Evolutionary conservation across 2,888 invertebrate genomes (phyloP).

Genomic region (Minunthozetes semirufus): DNA sequence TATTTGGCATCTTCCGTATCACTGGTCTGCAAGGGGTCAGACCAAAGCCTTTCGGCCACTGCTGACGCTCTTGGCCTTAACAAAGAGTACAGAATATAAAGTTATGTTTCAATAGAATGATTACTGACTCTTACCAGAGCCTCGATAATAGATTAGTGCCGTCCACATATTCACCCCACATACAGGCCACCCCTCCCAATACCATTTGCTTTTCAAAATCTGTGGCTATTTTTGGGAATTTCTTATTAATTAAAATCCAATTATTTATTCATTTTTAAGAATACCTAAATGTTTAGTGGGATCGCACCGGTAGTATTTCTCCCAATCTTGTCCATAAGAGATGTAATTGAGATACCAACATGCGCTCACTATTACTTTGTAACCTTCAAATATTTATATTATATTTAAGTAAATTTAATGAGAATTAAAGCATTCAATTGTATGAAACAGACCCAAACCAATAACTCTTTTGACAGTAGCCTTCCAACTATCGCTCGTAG

Average conservation of each 20-base stretch:
- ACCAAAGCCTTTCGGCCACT: conserved; percentile 79
- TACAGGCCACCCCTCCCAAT: conserved; percentile 81
- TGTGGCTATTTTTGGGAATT: conserved; percentile 41
- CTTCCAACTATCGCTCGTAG: background rate
- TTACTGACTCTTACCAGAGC: conserved; percentile 57
- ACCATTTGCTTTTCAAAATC: conserved; percentile 55
- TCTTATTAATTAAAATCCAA: background rate
- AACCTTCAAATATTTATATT: conserved; percentile 49
- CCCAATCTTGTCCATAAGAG: conserved; percentile 62
- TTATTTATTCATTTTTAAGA: background rate
- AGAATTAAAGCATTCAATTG: background rate
- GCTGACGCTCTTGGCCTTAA: conserved; percentile 68
- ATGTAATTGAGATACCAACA: conserved; percentile 83
- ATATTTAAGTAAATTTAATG: background rate
- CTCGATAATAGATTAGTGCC: conserved; percentile 56
- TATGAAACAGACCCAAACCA: background rate
- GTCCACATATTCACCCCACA: conserved; percentile 85
- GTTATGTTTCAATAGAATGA: too few species aligned
- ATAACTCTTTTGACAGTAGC: background rate
- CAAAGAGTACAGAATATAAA: too few species aligned
- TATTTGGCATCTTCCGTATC: conserved; percentile 51
- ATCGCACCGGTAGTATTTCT: conserved; percentile 53
- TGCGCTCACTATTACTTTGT: conserved; percentile 64
- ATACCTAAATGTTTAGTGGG: conserved; percentile 41
- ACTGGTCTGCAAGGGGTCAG: conserved; percentile 46